phyloP scores from a whole-genome alignment of 2,888 invertebrate genomes.

The Lissonota sp. region DNA sequence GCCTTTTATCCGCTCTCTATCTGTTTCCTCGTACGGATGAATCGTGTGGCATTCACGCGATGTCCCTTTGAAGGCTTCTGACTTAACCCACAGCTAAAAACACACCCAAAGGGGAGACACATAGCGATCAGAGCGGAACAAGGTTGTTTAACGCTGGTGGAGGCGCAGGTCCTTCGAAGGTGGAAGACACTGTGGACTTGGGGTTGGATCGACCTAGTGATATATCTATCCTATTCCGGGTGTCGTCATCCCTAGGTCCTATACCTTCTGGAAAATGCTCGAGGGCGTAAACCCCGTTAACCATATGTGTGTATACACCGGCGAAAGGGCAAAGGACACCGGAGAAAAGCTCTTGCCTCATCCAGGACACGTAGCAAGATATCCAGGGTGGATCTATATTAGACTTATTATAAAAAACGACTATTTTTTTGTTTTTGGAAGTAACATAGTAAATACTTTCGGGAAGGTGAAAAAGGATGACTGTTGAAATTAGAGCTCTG shows the following conservation, averaged over 20 bases:
- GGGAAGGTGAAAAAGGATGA: too few relatives aligned
- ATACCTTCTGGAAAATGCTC: too few relatives aligned
- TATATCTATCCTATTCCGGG: conserved; percentile 35
- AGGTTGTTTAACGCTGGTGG: conserved; percentile 44
- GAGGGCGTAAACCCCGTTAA: neutral
- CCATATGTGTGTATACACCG: neutral
- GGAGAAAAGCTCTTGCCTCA: conserved; percentile 66
- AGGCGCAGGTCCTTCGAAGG: neutral
- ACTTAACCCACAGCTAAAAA: neutral
- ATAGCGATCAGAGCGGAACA: neutral
- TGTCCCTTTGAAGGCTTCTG: conserved; percentile 13
- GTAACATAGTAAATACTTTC: too few relatives aligned
- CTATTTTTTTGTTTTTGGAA: too few relatives aligned
- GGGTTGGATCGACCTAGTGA: conserved; percentile 48
- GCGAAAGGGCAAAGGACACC: conserved; percentile 52
- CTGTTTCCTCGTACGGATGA: neutral
- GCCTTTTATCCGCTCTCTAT: conserved; percentile 14
- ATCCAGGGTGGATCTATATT: too few relatives aligned
- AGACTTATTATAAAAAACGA: too few relatives aligned
- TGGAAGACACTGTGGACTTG: conserved; percentile 7
- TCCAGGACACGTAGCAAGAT: conserved; percentile 41
- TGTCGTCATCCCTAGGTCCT: too few relatives aligned
- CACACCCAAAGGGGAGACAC: too few relatives aligned
- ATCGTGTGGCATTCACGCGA: neutral
- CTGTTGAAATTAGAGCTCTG: too few relatives aligned